Evolutionary conservation across 1,140 invertebrate genomes (phyloP), one percentile per base, ranked within the genome.

Genomic region (Drosophila malerkotliana): DNA sequence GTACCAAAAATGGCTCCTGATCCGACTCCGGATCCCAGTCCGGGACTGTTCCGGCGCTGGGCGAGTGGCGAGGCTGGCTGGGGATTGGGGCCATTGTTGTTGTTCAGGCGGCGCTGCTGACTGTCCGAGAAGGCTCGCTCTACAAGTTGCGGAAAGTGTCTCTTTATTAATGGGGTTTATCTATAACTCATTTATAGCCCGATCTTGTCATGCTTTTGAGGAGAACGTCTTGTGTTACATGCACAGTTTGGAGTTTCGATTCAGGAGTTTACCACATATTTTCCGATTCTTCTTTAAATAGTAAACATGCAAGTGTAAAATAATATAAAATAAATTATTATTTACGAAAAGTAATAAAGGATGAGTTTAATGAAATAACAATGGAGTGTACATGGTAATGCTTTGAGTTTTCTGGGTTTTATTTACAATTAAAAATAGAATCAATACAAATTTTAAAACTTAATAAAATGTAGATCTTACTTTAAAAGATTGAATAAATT

Each of bases 61-160:
- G 78, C 66, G 62, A 84, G 51, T 2, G 90, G 90, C n/a, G 90
- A 89, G 51, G 83, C 83, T 18, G 84, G 81, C 18, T 82, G 74
- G 14, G 75, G 74, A 6, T 55, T 78, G 18, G 69, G 71, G 18
- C 83, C 74, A 12, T 79, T 79, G 58, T 90, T 92, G 48, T 92
- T 91, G 73, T 88, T 88, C 52, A 87, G 64, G 14, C 84, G 82
- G 47, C 90, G 78, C 47, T 91, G 90, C 66, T 91, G 90, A 34
- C 88, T 90, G 57, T 91, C 90, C 48, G 90, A 91, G 68, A 87
- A 90, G 66, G 90, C 90, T 45, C 90, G 90, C 48, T 91, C 90
- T 91, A 75, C 30, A 77, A 72, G 49, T 77, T 37, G 30, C 32
- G 24, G 28, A 57, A 48, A 54, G 54, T 8, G 41, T 62, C 30